Evolutionary conservation across 2,888 invertebrate species (phyloP).

Genomic region (Fragum sueziense): DNA sequence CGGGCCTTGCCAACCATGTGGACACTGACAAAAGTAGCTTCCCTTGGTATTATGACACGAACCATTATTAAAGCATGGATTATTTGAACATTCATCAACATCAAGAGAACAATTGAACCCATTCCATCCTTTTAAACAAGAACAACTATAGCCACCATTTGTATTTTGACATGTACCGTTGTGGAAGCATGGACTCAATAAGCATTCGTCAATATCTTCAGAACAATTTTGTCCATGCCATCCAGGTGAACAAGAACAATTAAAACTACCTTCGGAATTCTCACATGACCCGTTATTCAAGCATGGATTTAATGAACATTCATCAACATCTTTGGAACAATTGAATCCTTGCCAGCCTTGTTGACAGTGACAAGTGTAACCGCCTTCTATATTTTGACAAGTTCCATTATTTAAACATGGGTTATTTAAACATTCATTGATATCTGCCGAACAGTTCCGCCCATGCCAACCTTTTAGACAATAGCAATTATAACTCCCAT

Average conservation of each 20-base stretch:
- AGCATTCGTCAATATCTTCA: constrained; percentile 2
- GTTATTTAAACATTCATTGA: too few species aligned
- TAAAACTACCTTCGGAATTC: neutral
- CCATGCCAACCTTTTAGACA: neutral
- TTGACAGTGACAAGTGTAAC: neutral
- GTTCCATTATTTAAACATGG: neutral
- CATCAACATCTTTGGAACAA: neutral
- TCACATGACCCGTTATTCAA: neutral
- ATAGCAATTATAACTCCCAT: neutral
- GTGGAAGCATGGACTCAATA: neutral
- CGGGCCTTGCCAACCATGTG: neutral
- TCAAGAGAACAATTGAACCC: neutral
- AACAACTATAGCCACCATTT: neutral
- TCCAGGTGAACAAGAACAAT: neutral
- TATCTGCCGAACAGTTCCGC: neutral
- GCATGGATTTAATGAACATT: neutral
- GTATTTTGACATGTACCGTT: constrained; percentile 1
- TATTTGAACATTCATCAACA: constrained; percentile 10
- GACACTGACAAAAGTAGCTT: neutral
- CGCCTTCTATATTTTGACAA: neutral
- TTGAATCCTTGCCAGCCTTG: neutral
- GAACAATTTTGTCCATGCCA: constrained; percentile 1
- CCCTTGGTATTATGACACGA: constrained; percentile 83
- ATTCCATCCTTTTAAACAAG: constrained; percentile 9
- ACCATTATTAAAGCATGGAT: constrained; percentile 85